Conservation (phyloP, 2,113 vertebrate genomes). For the Ceuthmochares aereus region DNA sequence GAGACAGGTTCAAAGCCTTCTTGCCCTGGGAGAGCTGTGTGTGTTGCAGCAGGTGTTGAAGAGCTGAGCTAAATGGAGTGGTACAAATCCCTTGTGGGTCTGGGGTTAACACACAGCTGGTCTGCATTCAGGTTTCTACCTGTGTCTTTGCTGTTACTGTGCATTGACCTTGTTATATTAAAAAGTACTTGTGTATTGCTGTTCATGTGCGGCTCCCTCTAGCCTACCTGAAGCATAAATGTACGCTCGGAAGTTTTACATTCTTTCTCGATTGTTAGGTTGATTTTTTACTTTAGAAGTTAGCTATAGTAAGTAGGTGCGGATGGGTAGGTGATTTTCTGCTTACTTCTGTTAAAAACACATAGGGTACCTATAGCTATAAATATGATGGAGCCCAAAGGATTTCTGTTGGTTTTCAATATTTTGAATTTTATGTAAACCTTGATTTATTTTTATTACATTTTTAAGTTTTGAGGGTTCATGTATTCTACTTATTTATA, state of each 20-base stretch:
- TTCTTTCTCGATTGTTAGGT: not conserved
- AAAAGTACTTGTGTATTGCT: not conserved
- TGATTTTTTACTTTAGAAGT: not conserved
- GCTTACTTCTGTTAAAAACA: not conserved
- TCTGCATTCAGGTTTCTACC: fast-evolving
- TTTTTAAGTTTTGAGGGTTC: not conserved
- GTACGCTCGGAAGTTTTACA: not conserved
- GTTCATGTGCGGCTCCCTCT: not conserved
- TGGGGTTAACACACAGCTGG: fast-evolving
- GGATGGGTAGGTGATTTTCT: not conserved
- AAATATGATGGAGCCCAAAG: not conserved
- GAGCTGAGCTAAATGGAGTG: no score
- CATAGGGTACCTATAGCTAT: not conserved
- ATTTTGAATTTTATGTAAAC: not conserved
- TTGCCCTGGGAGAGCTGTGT: not conserved
- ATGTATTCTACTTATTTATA: not conserved
- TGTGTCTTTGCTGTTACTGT: fast-evolving
- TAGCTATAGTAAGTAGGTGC: not conserved
- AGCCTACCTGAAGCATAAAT: not conserved
- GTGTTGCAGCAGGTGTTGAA: not conserved
- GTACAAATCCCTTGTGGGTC: not conserved
- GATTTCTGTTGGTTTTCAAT: not conserved
- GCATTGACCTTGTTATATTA: not conserved
- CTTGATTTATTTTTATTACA: not conserved
- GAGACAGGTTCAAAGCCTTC: not conserved